Conservation (phyloP, 2,888 invertebrate genomes). For the Danaus chrysippus region DNA sequence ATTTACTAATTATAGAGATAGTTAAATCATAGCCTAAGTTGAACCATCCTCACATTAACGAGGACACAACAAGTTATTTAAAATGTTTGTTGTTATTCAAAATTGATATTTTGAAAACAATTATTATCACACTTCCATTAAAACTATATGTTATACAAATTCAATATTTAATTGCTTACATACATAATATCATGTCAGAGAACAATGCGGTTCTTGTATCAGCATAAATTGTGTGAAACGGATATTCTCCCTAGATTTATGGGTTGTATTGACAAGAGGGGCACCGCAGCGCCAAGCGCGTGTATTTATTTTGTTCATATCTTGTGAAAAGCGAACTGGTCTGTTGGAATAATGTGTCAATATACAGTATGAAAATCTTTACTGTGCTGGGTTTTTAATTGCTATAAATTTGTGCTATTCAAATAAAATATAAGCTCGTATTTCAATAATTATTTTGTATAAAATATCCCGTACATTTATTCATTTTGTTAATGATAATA, state of each 20-base stretch:
- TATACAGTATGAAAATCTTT: background rate
- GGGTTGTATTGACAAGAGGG: slow-evolving; percentile 29
- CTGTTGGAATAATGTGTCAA: slow-evolving; percentile 8
- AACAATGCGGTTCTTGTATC: slow-evolving; percentile 17
- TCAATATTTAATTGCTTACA: background rate
- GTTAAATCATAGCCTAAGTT: no score
- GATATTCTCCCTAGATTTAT: slow-evolving; percentile 37
- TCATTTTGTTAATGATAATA: no score
- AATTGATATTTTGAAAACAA: no score
- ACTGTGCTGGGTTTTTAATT: background rate
- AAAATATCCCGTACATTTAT: no score
- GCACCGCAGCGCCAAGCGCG: slow-evolving; percentile 18
- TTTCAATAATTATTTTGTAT: no score
- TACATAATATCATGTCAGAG: slow-evolving; percentile 9
- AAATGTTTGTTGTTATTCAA: no score
- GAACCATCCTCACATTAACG: no score
- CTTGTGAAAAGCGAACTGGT: slow-evolving; percentile 10
- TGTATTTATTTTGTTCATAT: slow-evolving; percentile 24
- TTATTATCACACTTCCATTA: no score
- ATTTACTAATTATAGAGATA: no score
- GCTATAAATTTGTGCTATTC: background rate
- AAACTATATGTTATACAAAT: background rate
- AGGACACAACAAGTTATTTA: no score
- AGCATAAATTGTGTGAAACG: slow-evolving; percentile 31
- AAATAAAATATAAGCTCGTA: background rate